Percentiles rank a stretch among this genome's conserved stretches.
Evolutionary conservation across 2,888 invertebrate genomes (phyloP).

Genomic region (Trissoscelio sp.): DNA sequence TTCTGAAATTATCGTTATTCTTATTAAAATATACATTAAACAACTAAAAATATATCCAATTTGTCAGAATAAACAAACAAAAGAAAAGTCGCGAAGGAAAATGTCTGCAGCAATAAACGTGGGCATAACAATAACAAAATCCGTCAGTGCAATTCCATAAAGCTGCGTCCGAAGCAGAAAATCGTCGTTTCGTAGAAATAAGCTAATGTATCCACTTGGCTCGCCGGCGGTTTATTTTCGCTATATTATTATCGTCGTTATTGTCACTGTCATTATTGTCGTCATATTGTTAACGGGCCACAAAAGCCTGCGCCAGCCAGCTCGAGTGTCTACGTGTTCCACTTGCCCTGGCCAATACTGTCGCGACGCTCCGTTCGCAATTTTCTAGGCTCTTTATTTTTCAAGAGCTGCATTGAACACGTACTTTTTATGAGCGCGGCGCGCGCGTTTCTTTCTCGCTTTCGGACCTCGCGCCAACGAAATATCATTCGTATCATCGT

Average conservation of each 20-base stretch:
- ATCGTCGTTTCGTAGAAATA: conserved; percentile 31
- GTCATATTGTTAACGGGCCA: conserved; percentile 63
- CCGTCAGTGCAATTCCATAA: conserved; percentile 20
- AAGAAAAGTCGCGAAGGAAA: conserved; percentile 2
- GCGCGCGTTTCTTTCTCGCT: conserved; percentile 37
- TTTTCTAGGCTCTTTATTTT: conserved; percentile 66
- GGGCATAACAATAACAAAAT: conserved; percentile 29
- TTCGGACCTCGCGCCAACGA: conserved; percentile 38
- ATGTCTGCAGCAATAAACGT: conserved; percentile 19
- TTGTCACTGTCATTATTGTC: conserved; percentile 66
- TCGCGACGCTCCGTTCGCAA: conserved; percentile 62
- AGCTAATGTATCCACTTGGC: conserved; percentile 50
- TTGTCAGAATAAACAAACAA: neutral
- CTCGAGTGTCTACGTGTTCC: conserved; percentile 67
- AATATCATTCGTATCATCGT: conserved; percentile 49
- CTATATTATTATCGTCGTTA: conserved; percentile 56
- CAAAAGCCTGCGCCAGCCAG: conserved; percentile 51
- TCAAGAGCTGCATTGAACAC: conserved; percentile 64
- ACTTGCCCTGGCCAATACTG: conserved; percentile 63
- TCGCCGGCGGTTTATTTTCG: conserved; percentile 58
- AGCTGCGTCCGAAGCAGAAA: conserved; percentile 26
- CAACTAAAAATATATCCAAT: too few species aligned
- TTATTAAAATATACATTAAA: too few species aligned
- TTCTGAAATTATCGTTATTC: too few species aligned
- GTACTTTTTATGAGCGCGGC: conserved; percentile 62